Conservation (phyloP, 2,797 vertebrate genomes). For the Spinus olivaceus region DNA sequence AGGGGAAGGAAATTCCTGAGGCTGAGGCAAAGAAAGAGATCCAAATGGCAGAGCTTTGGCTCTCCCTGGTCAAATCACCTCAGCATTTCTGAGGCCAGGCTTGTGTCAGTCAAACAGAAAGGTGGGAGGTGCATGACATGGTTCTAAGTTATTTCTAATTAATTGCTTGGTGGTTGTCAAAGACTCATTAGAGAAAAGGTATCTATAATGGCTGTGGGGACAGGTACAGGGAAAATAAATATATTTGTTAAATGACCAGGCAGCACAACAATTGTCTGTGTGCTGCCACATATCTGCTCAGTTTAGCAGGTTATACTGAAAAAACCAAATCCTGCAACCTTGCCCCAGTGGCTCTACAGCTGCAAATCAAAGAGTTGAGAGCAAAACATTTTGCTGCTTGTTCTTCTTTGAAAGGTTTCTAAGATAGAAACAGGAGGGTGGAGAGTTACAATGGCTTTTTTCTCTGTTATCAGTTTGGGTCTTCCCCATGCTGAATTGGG, state of each 20-base stretch:
- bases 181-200: background rate
- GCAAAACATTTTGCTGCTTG: background rate
- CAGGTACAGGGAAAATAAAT: background rate
- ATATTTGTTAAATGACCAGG: background rate
- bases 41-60: background rate
- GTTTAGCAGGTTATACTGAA: background rate
- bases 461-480: background rate
- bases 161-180: background rate
- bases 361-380: background rate
- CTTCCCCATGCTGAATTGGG: background rate
- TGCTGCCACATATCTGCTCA: background rate
- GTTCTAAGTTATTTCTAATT: background rate
- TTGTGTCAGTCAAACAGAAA: background rate
- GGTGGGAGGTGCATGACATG: accelerated
- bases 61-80: background rate
- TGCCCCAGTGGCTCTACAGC: background rate
- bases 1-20: background rate
- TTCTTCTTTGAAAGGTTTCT: background rate
- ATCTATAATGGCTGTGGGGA: accelerated
- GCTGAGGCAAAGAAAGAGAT: background rate
- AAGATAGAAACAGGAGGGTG: background rate
- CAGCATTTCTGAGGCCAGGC: background rate
- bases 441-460: background rate
- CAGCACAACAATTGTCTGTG: background rate
- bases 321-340: background rate